A percentile compares a stretch with the other conserved stretches of the same genome.
Conservation (phyloP, 2,113 vertebrate species). For the Suncus etruscus region DNA sequence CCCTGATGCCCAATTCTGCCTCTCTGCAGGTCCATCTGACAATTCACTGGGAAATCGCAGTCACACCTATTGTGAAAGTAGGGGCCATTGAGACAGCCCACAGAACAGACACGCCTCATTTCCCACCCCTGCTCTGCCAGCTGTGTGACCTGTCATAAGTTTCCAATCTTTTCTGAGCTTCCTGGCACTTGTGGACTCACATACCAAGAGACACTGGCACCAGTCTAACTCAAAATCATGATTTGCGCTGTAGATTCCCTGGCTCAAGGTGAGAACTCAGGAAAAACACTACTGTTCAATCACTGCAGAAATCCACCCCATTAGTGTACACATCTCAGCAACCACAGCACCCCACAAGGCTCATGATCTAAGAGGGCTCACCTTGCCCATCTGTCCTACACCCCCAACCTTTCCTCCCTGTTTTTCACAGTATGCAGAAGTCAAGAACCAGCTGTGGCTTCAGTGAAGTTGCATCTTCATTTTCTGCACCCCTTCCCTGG, state of each 20-base stretch:
- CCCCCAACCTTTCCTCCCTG: no score
- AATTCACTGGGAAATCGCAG: not conserved
- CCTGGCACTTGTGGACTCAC: not conserved
- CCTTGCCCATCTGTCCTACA: accelerated
- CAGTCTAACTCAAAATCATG: not conserved
- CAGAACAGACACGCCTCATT: not conserved
- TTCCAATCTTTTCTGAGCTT: slow-evolving; percentile 46
- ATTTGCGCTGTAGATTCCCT: not conserved
- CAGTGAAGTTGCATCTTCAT: no score
- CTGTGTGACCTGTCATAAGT: not conserved
- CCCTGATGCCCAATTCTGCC: not conserved
- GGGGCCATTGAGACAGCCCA: not conserved
- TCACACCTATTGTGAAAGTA: not conserved
- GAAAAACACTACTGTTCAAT: not conserved
- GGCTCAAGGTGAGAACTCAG: not conserved
- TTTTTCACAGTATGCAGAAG: not conserved
- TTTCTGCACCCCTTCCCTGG: not conserved
- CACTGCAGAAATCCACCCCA: not conserved
- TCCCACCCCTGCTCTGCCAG: not conserved
- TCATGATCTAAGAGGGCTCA: not conserved
- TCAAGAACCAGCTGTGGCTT: no score
- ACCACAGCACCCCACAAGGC: not conserved
- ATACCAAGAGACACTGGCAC: not conserved
- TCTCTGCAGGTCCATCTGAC: not conserved
- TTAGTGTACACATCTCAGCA: not conserved